These are phyloP conservation scores for Trachelus troglodyta DNA, from an alignment of 2,888 invertebrate genomes.

Conservation along the genomic window DNA sequence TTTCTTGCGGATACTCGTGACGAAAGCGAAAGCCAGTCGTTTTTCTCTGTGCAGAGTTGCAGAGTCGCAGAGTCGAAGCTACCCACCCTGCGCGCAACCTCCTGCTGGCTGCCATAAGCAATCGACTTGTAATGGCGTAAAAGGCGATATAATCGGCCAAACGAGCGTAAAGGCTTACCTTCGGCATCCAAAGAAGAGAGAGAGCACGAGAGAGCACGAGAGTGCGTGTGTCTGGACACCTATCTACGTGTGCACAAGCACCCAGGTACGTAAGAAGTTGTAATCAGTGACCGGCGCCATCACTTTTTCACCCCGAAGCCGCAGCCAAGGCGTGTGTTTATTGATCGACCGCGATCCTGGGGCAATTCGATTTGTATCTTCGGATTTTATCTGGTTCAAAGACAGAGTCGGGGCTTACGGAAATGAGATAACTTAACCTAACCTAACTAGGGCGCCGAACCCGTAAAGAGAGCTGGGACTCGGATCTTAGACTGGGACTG, in stretches of 20 bases:
- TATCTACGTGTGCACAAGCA: too few relatives aligned
- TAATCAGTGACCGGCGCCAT: slow-evolving; percentile 48
- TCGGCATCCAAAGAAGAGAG: too few relatives aligned
- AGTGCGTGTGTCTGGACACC: too few relatives aligned
- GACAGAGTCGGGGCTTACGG: slow-evolving; percentile 40
- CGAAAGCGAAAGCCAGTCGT: neutral
- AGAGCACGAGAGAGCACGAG: too few relatives aligned
- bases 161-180: too few relatives aligned
- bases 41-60: too few relatives aligned
- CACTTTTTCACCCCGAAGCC: slow-evolving; percentile 30
- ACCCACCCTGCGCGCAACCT: too few relatives aligned
- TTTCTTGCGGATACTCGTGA: slow-evolving; percentile 28
- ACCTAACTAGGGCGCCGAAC: slow-evolving; percentile 51
- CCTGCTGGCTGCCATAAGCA: slow-evolving; percentile 16
- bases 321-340: slow-evolving; percentile 30
- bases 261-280: slow-evolving; percentile 24
- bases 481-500: too few relatives aligned
- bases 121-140: slow-evolving; percentile 37
- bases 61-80: too few relatives aligned
- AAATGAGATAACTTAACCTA: slow-evolving; percentile 56
- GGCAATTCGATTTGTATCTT: slow-evolving; percentile 28
- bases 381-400: slow-evolving; percentile 21
- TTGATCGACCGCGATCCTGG: slow-evolving; percentile 25
- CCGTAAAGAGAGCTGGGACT: slow-evolving; percentile 1
- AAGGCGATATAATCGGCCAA: slow-evolving; percentile 30